These are phyloP conservation scores for Labeo catla DNA, from an alignment of 2,113 vertebrate species.

Conservation along the genomic window DNA sequence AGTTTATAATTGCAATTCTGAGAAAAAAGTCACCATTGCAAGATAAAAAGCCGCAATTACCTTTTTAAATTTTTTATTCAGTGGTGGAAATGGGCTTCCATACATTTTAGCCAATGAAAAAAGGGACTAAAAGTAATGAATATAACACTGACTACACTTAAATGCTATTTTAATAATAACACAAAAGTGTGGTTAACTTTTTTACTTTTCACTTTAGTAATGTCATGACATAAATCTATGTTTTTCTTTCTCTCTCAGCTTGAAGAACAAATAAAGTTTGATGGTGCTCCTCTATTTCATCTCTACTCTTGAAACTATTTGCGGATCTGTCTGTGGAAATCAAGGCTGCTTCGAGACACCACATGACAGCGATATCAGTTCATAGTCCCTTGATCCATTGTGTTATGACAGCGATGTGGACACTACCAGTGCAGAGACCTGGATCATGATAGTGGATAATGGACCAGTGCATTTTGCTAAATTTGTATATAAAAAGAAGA, in stretches of 20 bases:
- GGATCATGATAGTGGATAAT: not conserved
- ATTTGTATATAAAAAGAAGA: not conserved
- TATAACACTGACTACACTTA: too few relatives aligned
- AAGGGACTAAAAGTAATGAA: not conserved
- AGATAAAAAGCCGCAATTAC: too few relatives aligned
- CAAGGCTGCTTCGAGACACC: not conserved
- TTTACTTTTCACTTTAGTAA: not conserved
- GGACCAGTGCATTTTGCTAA: not conserved
- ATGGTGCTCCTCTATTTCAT: not conserved
- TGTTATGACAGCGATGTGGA: not conserved
- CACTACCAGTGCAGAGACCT: not conserved
- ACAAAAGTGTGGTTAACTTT: not conserved
- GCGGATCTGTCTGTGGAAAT: constrained; percentile 16
- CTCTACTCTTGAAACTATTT: constrained; percentile 1
- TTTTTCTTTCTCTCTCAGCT: constrained; percentile 29
- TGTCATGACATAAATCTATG: not conserved
- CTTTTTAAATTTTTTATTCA: too few relatives aligned
- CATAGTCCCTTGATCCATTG: constrained; percentile 3
- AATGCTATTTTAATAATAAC: not conserved
- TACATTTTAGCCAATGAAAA: not conserved
- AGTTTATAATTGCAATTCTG: too few relatives aligned
- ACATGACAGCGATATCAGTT: not conserved
- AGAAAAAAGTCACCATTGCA: too few relatives aligned
- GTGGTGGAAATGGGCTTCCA: too few relatives aligned
- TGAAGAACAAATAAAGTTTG: constrained; percentile 48